Conservation (phyloP, 1,140 invertebrate species). For the Ceratosolen solmsi region DNA sequence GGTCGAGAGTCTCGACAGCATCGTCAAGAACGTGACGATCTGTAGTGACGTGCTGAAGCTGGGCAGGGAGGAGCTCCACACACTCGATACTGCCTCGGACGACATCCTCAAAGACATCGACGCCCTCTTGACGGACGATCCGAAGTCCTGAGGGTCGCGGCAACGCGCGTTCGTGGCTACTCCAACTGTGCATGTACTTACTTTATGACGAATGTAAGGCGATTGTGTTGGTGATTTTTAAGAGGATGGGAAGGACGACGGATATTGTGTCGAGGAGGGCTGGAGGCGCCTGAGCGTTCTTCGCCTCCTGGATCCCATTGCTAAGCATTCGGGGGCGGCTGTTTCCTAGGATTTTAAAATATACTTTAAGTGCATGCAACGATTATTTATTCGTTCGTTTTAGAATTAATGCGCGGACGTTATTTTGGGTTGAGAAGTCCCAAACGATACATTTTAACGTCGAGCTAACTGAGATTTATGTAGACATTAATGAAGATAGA, state of each 20-base stretch:
- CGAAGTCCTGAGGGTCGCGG: background rate
- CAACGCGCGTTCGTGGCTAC: background rate
- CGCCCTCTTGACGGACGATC: constrained; percentile 59
- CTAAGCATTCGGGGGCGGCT: background rate
- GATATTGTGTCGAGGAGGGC: background rate
- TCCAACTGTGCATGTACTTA: constrained; percentile 1
- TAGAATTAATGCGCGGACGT: background rate
- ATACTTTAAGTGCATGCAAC: background rate
- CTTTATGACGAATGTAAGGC: background rate
- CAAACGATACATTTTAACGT: background rate
- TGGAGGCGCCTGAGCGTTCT: background rate
- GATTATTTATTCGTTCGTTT: constrained; percentile 30
- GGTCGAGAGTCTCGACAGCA: background rate
- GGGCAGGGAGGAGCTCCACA: constrained; percentile 58
- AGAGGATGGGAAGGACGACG: background rate
- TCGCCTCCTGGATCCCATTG: background rate
- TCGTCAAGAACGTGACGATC: background rate
- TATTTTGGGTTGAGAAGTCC: background rate
- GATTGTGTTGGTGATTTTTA: no score
- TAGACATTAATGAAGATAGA: background rate
- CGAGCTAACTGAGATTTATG: background rate
- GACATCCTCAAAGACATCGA: constrained; percentile 71
- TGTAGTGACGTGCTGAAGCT: background rate
- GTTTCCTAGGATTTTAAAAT: background rate
- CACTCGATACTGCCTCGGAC: constrained; percentile 60